phyloP scores from a whole-genome alignment of 2,113 vertebrate genomes.

The Dolichallabes microphthalmus region DNA sequence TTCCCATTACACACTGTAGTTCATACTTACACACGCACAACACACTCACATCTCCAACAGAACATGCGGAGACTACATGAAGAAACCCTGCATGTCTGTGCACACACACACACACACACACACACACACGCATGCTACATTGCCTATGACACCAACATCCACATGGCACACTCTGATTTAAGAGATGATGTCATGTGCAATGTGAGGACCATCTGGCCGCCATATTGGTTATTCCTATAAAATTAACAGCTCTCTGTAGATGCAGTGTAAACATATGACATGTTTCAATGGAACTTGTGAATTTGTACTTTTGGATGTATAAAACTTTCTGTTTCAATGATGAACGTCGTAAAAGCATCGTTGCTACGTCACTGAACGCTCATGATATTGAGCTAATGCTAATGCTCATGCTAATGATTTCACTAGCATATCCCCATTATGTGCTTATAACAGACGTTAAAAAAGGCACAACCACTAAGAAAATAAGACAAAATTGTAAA shows the following conservation, averaged over 20 bases:
- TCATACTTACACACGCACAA: slow-evolving; percentile 51
- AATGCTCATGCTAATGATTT: background rate
- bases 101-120: slow-evolving; percentile 53
- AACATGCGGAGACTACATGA: slow-evolving; percentile 46
- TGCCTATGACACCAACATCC: slow-evolving; percentile 40
- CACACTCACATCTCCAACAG: slow-evolving; percentile 53
- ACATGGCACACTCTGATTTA: slow-evolving; percentile 41
- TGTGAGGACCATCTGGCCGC: background rate
- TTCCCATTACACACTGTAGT: slow-evolving; percentile 66
- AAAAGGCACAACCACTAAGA: background rate
- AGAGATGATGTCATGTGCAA: slow-evolving; percentile 43
- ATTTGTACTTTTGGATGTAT: background rate
- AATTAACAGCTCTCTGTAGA: slow-evolving; percentile 20
- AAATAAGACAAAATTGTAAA: background rate
- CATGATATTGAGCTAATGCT: too few relatives aligned
- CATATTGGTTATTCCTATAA: background rate
- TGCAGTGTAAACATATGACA: background rate
- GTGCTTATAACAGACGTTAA: background rate
- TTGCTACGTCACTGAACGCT: background rate
- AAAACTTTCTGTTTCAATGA: background rate
- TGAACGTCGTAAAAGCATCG: background rate
- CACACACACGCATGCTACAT: slow-evolving; percentile 50
- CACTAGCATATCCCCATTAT: background rate
- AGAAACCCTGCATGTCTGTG: background rate
- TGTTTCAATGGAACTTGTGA: background rate